Evolutionary conservation across 1,140 invertebrate species (phyloP).

Genomic region (Drusus annulatus): DNA sequence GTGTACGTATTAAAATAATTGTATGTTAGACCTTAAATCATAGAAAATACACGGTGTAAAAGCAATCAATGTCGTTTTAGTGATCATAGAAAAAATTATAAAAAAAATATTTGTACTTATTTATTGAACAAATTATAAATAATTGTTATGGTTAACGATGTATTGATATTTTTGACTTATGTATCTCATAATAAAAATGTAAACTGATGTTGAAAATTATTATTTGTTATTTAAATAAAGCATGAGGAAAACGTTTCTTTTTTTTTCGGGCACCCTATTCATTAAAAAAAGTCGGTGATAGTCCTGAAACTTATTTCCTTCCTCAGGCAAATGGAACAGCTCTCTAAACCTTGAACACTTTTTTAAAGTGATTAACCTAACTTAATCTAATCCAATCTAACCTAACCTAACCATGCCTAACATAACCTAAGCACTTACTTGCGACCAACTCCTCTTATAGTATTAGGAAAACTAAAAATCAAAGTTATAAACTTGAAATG

Average conservation of each 20-base stretch:
- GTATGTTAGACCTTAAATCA: neutral
- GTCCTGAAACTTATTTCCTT: no score
- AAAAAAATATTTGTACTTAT: neutral
- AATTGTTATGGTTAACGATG: neutral
- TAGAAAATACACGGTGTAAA: constrained; percentile 20
- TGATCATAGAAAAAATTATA: neutral
- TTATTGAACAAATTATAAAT: constrained; percentile 1
- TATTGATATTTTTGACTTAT: constrained; percentile 1
- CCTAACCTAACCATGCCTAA: no score
- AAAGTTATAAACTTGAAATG: no score
- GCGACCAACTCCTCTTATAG: no score
- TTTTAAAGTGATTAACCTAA: no score
- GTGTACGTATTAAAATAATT: neutral
- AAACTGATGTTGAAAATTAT: constrained; percentile 15
- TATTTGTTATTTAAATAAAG: constrained; percentile 32
- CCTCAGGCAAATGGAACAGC: no score
- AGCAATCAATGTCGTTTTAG: constrained; percentile 30
- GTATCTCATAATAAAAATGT: neutral
- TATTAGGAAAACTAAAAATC: no score
- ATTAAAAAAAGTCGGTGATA: no score
- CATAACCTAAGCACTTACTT: no score
- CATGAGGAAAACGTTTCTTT: neutral
- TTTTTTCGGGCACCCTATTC: no score
- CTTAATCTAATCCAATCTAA: no score
- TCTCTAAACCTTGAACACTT: no score